Base-by-base conservation (phyloP, 1,140 invertebrate genomes). In the Megalonaias nervosa region DNA sequence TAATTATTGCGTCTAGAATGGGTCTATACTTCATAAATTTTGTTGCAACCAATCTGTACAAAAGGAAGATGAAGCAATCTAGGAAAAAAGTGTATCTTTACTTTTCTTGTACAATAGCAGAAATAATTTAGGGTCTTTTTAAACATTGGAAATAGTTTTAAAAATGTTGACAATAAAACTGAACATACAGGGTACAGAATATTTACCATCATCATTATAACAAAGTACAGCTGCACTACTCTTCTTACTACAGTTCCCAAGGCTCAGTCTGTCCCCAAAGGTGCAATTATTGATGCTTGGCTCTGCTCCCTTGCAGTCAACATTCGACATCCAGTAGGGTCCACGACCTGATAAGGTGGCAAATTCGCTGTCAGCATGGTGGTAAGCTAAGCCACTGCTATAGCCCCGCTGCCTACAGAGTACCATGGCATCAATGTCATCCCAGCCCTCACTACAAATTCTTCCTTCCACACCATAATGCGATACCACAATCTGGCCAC, bases 231-330 rank as follows among this genome's bases (percentile, higher is more conserved):
- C 81, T 56, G 88, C 88, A 26, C 84, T 82, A 38, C 83, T 81
- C 14, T 72, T 71, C 6, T 67, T 65, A 2, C 85, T 78, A 72
- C 88, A 89, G 77, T 89, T 85, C 21, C 84, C 83, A 13, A 84
- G 77, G 14, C 75, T 76, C 13, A 80, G 26, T 38, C 86, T 68
- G 31, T 78, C 77, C 57, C 79, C 76, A 60, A 87, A 85, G 9
- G 79, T 71, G 67, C 88, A 89, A 16, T 79, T 65, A 38, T 85
- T 76, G 13, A 88, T 58, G 56, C 61, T 66, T 0, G 69, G 48
- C 60, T 89, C 87, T 17, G 79, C 75, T 57, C 88, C 88, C 1
- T 71, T 79, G 80, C 88, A 89, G 38, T 85, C 81, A 13, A 88
- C 74, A 48, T 85, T 77, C 71, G 81, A 83, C 71, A 89, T 67